Conservation (phyloP, 2,888 invertebrate species). For the Polydrusus pterygomalis region DNA sequence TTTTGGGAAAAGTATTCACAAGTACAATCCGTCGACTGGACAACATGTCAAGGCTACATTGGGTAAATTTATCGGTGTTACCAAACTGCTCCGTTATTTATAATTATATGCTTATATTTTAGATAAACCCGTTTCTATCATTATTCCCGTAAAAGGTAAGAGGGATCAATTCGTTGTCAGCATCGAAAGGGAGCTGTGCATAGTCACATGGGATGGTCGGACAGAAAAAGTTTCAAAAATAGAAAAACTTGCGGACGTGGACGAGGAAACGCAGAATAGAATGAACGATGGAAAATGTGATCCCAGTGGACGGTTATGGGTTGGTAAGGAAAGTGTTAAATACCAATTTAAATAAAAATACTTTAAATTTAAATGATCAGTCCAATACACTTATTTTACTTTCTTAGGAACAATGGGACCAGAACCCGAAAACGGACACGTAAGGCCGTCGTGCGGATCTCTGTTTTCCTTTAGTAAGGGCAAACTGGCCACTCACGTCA, state of each 20-base stretch:
- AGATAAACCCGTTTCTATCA: constrained; percentile 71
- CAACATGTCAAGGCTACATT: constrained; percentile 61
- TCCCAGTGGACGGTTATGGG: constrained; percentile 81
- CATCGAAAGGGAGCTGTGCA: constrained; percentile 75
- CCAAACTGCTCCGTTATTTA: no score
- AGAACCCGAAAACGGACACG: constrained; percentile 56
- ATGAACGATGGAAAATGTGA: constrained; percentile 90
- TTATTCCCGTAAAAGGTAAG: constrained; percentile 79
- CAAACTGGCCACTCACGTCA: constrained; percentile 58
- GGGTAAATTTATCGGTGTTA: no score
- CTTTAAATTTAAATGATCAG: no score
- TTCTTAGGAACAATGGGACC: constrained; percentile 63
- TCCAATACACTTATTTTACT: not conserved
- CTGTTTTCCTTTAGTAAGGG: constrained; percentile 59
- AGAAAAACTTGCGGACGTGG: constrained; percentile 75
- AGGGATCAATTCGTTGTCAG: constrained; percentile 79
- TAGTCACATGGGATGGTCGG: constrained; percentile 80
- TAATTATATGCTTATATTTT: not conserved
- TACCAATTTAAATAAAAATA: not conserved
- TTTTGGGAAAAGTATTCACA: constrained; percentile 63
- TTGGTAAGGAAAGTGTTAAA: constrained; percentile 60
- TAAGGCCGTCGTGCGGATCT: constrained; percentile 58
- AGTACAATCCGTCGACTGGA: constrained; percentile 62
- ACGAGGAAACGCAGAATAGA: constrained; percentile 75
- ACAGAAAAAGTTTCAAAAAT: constrained; percentile 73